Evolutionary conservation across 2,113 vertebrate genomes (phyloP).

Genomic region (Cinclus cinclus): DNA sequence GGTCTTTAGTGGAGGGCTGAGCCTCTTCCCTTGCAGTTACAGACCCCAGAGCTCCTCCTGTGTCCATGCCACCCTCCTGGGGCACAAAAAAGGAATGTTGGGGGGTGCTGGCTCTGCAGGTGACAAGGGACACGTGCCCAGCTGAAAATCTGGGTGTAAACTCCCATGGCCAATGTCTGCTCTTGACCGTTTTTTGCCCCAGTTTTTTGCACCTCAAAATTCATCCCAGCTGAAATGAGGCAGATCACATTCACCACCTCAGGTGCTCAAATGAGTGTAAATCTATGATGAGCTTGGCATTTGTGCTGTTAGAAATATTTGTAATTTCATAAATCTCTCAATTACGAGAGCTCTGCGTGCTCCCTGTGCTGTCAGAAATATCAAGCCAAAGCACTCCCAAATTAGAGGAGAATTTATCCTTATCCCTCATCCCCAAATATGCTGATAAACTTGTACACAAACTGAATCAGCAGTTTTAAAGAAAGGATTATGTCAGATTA

Average conservation of each 20-base stretch:
- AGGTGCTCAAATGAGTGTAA: background rate
- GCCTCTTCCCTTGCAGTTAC: background rate
- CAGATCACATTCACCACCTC: background rate
- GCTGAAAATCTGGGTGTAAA: background rate
- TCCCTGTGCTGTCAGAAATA: background rate
- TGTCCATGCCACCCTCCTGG: constrained; percentile 36
- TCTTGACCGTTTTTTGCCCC: accelerated
- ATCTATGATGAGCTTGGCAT: background rate
- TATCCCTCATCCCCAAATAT: background rate
- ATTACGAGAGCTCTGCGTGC: background rate
- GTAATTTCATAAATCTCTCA: background rate
- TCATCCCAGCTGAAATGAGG: background rate
- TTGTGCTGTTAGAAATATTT: background rate
- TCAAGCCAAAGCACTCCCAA: background rate
- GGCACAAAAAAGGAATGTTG: background rate
- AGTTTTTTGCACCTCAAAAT: background rate
- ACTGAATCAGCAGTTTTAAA: constrained; percentile 40
- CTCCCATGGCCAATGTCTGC: accelerated
- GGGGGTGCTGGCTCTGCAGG: background rate
- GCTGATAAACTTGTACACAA: background rate
- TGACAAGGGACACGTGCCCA: background rate
- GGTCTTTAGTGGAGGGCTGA: background rate
- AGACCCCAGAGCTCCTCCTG: constrained; percentile 61
- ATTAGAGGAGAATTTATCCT: background rate
- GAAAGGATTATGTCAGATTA: constrained; percentile 46